These are phyloP conservation scores for Eupeodes luniger DNA, from an alignment of 2,888 invertebrate species.

Conservation along the genomic window DNA sequence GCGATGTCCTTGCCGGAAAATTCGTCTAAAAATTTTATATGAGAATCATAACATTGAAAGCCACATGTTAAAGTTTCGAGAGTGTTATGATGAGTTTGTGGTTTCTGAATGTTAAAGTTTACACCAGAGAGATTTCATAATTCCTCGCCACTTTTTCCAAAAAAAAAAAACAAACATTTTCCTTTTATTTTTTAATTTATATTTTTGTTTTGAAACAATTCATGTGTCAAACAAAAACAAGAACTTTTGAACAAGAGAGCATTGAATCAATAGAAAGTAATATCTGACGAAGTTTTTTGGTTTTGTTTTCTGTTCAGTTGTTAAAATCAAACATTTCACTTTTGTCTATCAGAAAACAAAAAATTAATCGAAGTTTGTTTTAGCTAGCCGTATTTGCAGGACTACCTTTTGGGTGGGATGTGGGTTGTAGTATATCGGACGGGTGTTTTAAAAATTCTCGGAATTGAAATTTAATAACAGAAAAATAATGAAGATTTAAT, in stretches of 20 bases:
- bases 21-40: not conserved
- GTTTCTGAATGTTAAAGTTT: constrained; percentile 37
- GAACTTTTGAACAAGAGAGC: not conserved
- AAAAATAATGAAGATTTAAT: no score
- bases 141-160: constrained; percentile 38
- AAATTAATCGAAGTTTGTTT: not conserved
- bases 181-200: constrained; percentile 6
- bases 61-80: constrained; percentile 38
- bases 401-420: no score
- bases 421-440: no score
- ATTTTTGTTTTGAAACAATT: constrained; percentile 58
- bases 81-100: constrained; percentile 65
- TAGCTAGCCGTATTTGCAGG: no score
- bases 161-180: not conserved
- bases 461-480: no score
- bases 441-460: no score
- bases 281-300: not conserved
- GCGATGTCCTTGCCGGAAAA: not conserved
- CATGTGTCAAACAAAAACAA: constrained; percentile 22
- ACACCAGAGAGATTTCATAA: constrained; percentile 48
- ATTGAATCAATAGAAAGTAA: not conserved
- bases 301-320: not conserved
- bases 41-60: constrained; percentile 1
- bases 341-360: not conserved
- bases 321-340: not conserved